Evolutionary conservation across 2,888 invertebrate species (phyloP), one percentile per base, ranked within the genome.

Genomic region (Teleiodes luculella): DNA sequence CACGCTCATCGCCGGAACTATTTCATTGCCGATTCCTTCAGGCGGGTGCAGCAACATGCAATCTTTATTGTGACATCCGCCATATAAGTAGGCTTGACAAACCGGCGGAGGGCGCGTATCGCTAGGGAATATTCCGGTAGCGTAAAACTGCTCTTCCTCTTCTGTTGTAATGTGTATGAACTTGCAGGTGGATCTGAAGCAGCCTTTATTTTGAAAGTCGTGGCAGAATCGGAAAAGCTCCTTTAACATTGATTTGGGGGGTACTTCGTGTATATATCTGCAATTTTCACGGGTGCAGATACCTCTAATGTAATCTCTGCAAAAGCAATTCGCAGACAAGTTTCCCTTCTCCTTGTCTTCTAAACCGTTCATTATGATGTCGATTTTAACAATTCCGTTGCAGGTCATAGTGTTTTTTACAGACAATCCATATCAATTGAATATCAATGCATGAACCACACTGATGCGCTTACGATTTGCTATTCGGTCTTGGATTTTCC

Each of bases 141-240:
- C 78, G 65, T 92, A 94, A 71, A 93, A 94, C 57, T 90, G 89
- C 57, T 94, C 93, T 75, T 94, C 94, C 49, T 94, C 94, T 68
- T 93, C 93, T 48, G 92, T 81, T 5, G 92, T 90, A 67, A 94
- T 92, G 74, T 95, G 95, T 53, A 94, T 83, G 74, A 94, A 95
- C 65, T 92, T 92, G 74, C 94, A 94, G 64, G 91, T 92, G 8
- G 81, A 75, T 66, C 92, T 87, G 55, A 93, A 91, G 59, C 91
- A 90, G 61, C 94, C 94, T 70, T 93, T 93, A 76, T 95, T 95
- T 82, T 94, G 94, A 70, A 78, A 92, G 66, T 92, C 92, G 67
- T 91, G 91, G 65, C 92, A 92, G 66, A 92, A 92, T 36, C 87
- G 79, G 66, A 90, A 86, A 31, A 88, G 67, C 36, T 86, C 87